Conservation (phyloP, 2,888 invertebrate species). For the Heterodera filipjevi region DNA sequence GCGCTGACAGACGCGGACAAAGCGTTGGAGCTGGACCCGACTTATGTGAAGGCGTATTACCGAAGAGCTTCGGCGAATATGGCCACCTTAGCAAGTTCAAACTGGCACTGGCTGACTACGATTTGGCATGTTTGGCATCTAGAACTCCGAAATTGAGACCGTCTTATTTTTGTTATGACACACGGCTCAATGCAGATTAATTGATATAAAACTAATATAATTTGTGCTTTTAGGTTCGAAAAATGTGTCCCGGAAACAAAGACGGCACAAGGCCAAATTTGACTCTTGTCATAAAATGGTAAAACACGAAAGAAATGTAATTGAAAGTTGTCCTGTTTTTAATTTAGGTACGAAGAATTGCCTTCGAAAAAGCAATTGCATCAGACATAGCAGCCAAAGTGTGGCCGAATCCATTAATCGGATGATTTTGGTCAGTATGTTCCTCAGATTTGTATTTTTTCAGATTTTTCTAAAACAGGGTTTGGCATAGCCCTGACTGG, state of each 20-base stretch:
- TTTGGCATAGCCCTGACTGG: no score
- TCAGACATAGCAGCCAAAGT: slow-evolving; percentile 85
- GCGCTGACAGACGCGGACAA: slow-evolving; percentile 85
- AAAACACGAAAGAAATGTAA: no score
- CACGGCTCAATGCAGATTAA: no score
- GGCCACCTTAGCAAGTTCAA: slow-evolving; percentile 95
- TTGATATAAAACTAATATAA: no score
- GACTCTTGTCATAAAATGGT: slow-evolving; percentile 91
- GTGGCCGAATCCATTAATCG: slow-evolving; percentile 82
- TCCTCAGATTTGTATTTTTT: no score
- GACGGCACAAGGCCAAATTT: slow-evolving; percentile 86
- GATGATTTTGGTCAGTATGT: slow-evolving; percentile 79
- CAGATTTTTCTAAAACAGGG: no score
- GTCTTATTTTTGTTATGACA: neutral
- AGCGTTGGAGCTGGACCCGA: slow-evolving; percentile 72
- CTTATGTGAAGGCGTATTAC: slow-evolving; percentile 76
- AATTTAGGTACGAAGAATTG: slow-evolving; percentile 77
- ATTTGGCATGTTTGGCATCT: slow-evolving; percentile 74
- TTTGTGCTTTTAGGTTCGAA: slow-evolving; percentile 76
- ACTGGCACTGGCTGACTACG: slow-evolving; percentile 91
- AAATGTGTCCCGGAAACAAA: slow-evolving; percentile 87
- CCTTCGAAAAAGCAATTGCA: slow-evolving; percentile 94
- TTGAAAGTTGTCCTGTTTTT: neutral
- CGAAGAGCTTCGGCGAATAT: slow-evolving; percentile 93
- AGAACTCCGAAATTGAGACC: neutral